These are phyloP conservation scores for Hyperoodon ampullatus DNA, from an alignment of 2,113 vertebrate species.

Conservation along the genomic window DNA sequence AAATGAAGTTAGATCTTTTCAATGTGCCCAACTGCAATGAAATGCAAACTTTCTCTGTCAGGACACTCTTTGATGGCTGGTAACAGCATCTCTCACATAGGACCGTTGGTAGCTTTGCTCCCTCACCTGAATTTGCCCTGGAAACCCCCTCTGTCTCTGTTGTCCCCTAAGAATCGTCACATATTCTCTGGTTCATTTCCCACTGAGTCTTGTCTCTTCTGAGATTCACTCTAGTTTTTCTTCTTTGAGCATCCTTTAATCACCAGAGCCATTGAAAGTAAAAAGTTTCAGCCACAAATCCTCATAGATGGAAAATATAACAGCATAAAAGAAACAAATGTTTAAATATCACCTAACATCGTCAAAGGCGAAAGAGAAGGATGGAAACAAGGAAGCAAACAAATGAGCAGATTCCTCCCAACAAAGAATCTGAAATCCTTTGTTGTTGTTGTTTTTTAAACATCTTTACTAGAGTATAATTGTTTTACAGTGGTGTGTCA, in stretches of 20 bases:
- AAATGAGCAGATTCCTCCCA: neutral
- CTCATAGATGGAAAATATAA: neutral
- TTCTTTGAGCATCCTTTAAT: neutral
- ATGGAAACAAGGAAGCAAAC: neutral
- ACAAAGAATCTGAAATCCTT: neutral
- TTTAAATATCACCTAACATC: neutral
- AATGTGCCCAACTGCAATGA: neutral
- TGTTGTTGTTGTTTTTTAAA: neutral
- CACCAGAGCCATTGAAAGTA: neutral
- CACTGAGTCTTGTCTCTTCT: neutral
- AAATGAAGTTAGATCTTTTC: neutral
- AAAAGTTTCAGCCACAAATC: conserved; percentile 6
- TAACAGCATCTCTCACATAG: neutral
- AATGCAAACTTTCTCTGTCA: neutral
- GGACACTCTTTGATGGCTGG: neutral
- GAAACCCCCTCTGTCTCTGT: neutral
- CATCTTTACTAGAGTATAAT: too few relatives aligned
- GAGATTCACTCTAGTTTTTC: neutral
- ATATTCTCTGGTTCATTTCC: neutral
- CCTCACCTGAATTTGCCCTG: neutral
- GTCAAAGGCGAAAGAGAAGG: neutral
- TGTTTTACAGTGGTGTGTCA: too few relatives aligned
- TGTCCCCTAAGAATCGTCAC: neutral
- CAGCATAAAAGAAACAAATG: neutral
- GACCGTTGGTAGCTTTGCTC: neutral